Evolutionary conservation across 2,888 invertebrate genomes (phyloP), one percentile per base, ranked within the genome.

Genomic region (Agriopis aurantiaria): DNA sequence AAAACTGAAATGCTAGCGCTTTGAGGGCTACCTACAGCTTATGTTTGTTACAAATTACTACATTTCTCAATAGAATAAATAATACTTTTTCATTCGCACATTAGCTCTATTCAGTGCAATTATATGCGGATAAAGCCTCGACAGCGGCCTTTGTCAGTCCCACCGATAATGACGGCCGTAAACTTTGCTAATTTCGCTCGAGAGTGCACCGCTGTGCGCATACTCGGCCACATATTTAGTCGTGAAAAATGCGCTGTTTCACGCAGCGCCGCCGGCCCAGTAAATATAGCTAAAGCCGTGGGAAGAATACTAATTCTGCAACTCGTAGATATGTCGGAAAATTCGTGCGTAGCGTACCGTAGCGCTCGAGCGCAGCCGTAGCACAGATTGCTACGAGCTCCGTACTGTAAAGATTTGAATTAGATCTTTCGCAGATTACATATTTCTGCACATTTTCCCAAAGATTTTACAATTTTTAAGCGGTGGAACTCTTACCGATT

Each of bases 121-220:
- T 52, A 52, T 84, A 84, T 85, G 85, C 83, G 81, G 87, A 85
- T 89, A 88, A 88, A 89, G 86, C 53, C 75, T 81, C 80, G 41
- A 51, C 58, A 78, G 80, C 83, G 81, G 79, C 86, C 90, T 91
- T 90, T 91, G 90, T 88, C 83, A 83, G 82, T 80, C 79, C 79
- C 83, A 85, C 87, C 90, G 88, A 90, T 91, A 89, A 90, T 88
- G 86, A 86, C 79, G 83, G 83, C 49, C 83, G 84, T 85, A 88
- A 92, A 91, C 90, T 92, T 91, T 88, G 83, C 90, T 91, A 88
- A 92, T 92, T 91, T 89, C 81, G 86, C 82, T 80, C 81, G 84
- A 82, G 81, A 83, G 84, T 83, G 84, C 85, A 78, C 70, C 78
- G 74, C 66, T 77, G 62, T 62, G 73, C 5, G 41, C 57, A 6